Base-by-base conservation (phyloP, 2,113 vertebrate genomes). In the Gallinago undulata region DNA sequence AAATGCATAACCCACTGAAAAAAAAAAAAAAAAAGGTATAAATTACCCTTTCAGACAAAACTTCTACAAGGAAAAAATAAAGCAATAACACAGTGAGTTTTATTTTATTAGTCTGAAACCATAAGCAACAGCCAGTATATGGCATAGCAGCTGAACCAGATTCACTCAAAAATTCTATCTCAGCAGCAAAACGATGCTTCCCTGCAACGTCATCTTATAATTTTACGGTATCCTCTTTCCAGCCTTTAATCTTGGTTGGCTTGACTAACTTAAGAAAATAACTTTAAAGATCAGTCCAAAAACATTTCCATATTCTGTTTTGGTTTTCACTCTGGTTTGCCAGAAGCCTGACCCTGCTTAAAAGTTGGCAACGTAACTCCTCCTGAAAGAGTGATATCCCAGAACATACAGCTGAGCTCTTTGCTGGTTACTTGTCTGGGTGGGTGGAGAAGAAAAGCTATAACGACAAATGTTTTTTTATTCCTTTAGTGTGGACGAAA, bases 21-120 rank as follows among this genome's bases (percentile, higher is more conserved):
- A 19, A 35, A 69, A 60, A 73, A 56, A 45, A 17, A 16, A 53
- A 53, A 53, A 53, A 39, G 6, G 7, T 23, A 45, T 12, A 60
- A 68, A 57, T 84, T 72, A 27, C 7, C 25, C 11, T 73, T 90
- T 76, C 72, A 80, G 63, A 82, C 10, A 85, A 90, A 93, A 91
- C 8, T 73, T 83, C 30, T 73, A 35, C 33, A 83, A 87, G 23
- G 25, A 35, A 60, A 75, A 74, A 87, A 70, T 9, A 81, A 68
- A 51, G 3, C 7, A 62, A 28, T 66, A 88, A 47, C n/a, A 85
- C 6, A 76, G 14, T 2, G 4, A 87, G 15, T 73, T 93, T 93
- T 88, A 57, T 83, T 94, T 90, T 88, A 66, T 83, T 90, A 76
- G 19, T 67, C 55, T 84, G 79, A 85, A 94, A 62, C 25, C 11